Base-by-base conservation (phyloP, 2,888 invertebrate species). In the Pandemis corylana region DNA sequence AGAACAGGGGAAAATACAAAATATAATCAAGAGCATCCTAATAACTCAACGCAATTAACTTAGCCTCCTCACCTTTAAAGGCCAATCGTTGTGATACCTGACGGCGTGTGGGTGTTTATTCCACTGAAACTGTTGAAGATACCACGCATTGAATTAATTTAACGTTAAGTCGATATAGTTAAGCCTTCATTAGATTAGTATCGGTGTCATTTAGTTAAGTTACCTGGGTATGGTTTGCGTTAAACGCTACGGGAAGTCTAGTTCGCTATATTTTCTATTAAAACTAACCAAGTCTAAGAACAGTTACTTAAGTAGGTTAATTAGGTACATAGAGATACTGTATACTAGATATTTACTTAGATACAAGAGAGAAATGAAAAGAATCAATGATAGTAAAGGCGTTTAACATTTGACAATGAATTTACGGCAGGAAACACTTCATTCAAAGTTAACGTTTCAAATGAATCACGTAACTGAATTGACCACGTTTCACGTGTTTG, bases 51-150 rank as follows among this genome's bases (percentile, higher is more conserved):
- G 41, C 49, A 49, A 68, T 72, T 72, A 72, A 68, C 53, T 15
- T 56, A 56, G 65, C n/a, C 66, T 61, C n/a, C 66, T 78, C 78
- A 78, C 78, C 79, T 80, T 80, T 78, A 80, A 79, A 81, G 79
- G 78, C 76, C 77, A 77, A 75, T 72, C 65, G 73, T 77, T 3
- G 70, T 15, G 51, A 76, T 70, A 77, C 68, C 74, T 63, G 70
- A 75, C 28, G 75, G 51, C 65, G 75, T 75, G 78, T 77, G 76
- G 77, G 69, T 56, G 68, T 72, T 20, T 68, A 46, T 61, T 51
- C 73, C 59, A 71, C 76, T 65, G 68, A 72, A 63, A 69, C 42
- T 66, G 20, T 41, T 61, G 44, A 68, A 68, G 12, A 41, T 42
- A 28, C 59, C 59, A 51, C 42, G 69, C 73, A 44, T 64, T 28